Evolutionary conservation across 2,113 vertebrate genomes (phyloP), one percentile per base, ranked within the genome.

Genomic region (Atrichornis clamosus): DNA sequence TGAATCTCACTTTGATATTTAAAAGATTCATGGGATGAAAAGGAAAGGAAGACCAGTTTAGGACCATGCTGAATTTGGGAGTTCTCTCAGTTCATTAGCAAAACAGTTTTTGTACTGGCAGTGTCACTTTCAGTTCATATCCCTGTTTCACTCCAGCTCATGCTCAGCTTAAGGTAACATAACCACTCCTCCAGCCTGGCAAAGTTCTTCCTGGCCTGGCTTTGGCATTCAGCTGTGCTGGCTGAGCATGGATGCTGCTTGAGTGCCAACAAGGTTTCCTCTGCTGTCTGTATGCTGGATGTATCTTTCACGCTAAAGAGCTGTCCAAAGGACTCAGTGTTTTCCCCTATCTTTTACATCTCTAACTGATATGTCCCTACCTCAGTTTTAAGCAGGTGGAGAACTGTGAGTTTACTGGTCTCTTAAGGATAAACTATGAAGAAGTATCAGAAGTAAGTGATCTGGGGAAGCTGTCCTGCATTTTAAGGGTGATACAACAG

Each of bases 401-500:
- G 58, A 56, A 19, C 33, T 14, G 13, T 26, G 44, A 63, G 24
- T 11, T 70, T 77, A 21, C n/a, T 84, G 53, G 17, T 42, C 23
- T 65, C 56, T 74, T 70, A 67, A 67, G 35, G 1, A 7, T 27
- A 41, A 67, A 7, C 63, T 73, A n/a, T 27, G 63, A 84, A 89
- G 46, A 39, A 42, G 2, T 39, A 19, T 64, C 0, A 1, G 33
- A 55, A 82, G 8, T 20, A 42, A 69, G 28, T 0, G 1, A 18
- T 18, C 27, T 49, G 58, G 11, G 30, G 44, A 76, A 72, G 35
- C 10, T 59, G 5, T 41, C 9, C 47, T 80, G 65, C 33, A 12
- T 64, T 77, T 84, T 87, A 56, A 20, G 10, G 42, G 47, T 90
- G 65, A 72, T 32, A 44, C 41, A 65, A 15, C 2, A 41, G 42